Conservation (phyloP, 2,113 vertebrate genomes). For the Anarhynchus alexandrinus region DNA sequence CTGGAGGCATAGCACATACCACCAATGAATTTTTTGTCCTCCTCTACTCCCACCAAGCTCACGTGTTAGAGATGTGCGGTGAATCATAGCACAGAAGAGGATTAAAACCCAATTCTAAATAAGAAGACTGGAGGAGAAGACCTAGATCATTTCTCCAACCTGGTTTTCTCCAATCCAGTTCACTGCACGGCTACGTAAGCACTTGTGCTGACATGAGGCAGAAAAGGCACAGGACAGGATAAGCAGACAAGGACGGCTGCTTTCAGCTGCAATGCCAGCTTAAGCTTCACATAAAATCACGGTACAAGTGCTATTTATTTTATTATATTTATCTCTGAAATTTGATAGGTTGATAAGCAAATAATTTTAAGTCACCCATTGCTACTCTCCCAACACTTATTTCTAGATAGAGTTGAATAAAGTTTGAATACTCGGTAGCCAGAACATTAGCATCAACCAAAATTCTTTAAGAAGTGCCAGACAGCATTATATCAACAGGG, state of each 20-base stretch:
- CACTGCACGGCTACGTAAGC: neutral
- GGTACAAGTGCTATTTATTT: neutral
- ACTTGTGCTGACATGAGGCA: neutral
- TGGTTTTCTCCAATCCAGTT: neutral
- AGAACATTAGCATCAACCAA: neutral
- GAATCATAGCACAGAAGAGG: neutral
- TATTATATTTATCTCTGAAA: neutral
- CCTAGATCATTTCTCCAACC: neutral
- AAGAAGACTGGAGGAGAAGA: neutral
- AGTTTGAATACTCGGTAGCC: neutral
- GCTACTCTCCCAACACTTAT: neutral
- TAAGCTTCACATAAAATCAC: neutral
- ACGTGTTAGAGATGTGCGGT: neutral
- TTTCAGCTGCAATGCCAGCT: neutral
- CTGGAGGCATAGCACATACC: neutral
- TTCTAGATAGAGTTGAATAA: neutral
- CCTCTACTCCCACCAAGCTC: constrained; percentile 1
- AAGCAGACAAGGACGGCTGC: neutral
- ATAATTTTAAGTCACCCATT: neutral
- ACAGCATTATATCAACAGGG: neutral
- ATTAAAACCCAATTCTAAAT: neutral
- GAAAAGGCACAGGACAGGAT: neutral
- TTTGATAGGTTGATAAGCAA: neutral
- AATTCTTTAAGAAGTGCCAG: neutral
- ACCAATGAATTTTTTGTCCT: neutral